Conservation (phyloP, 2,113 vertebrate species). For the Lynx canadensis region DNA sequence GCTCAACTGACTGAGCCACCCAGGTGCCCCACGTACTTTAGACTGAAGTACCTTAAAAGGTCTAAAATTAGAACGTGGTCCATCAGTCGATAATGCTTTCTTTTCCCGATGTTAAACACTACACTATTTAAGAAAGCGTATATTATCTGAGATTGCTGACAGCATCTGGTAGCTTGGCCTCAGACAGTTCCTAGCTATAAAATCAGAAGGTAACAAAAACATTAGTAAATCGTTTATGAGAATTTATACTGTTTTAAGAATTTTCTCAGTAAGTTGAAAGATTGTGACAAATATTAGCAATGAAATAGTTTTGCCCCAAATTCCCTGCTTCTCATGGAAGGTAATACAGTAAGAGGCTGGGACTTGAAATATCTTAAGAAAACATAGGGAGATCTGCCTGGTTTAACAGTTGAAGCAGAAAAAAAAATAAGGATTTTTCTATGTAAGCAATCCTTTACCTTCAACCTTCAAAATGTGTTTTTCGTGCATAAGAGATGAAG, state of each 20-base stretch:
- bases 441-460: not conserved
- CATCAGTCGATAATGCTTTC: not conserved
- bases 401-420: not conserved
- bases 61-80: not conserved
- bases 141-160: not conserved
- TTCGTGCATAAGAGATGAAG: not conserved
- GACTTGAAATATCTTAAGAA: conserved; percentile 11
- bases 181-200: not conserved
- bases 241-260: not conserved
- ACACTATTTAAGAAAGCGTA: not conserved
- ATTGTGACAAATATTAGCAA: not conserved
- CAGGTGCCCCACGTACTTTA: not conserved
- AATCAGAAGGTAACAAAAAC: not conserved
- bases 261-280: not conserved
- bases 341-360: not conserved
- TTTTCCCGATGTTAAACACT: not conserved
- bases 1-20: no score
- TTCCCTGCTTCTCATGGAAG: not conserved
- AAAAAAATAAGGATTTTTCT: not conserved
- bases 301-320: not conserved
- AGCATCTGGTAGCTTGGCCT: not conserved
- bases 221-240: not conserved
- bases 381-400: not conserved
- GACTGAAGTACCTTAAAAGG: not conserved
- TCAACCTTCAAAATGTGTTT: not conserved